Conservation (phyloP, 2,113 vertebrate genomes). For the Rhinopomastus cyanomelas region DNA sequence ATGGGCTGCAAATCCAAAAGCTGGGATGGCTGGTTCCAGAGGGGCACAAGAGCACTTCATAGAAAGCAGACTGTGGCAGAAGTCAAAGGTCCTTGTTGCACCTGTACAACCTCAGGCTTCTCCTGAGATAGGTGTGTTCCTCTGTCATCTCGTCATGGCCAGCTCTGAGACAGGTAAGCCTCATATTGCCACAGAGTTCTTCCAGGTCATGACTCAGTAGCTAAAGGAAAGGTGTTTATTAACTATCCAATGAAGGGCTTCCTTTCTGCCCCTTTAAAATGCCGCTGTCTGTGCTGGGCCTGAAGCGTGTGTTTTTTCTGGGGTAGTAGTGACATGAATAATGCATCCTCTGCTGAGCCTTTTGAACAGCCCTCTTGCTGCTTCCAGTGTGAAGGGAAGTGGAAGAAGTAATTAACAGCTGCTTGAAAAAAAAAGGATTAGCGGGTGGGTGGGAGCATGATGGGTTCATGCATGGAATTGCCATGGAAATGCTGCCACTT, state of each 20-base stretch:
- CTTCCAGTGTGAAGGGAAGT: conserved; percentile 54
- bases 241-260: not conserved
- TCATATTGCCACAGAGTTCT: not conserved
- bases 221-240: not conserved
- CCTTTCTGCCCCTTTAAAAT: not conserved
- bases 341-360: conserved; percentile 32
- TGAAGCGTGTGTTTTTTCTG: not conserved
- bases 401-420: conserved; percentile 63
- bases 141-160: not conserved
- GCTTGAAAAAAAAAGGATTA: conserved; percentile 54
- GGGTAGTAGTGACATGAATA: conserved; percentile 15
- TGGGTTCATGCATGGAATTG: conserved; percentile 61
- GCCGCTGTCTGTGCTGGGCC: conserved; percentile 27
- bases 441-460: conserved; percentile 60
- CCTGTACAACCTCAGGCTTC: not conserved
- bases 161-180: not conserved
- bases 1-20: not conserved
- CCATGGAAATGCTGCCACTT: conserved; percentile 69
- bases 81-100: not conserved
- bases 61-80: not conserved
- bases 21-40: not conserved
- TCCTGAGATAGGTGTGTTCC: not conserved
- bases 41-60: not conserved
- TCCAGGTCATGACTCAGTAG: not conserved
- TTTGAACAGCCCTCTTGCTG: conserved; percentile 31